Evolutionary conservation across 2,888 invertebrate genomes (phyloP), one percentile per base, ranked within the genome.

Genomic region (Caenorhabditis sinica): DNA sequence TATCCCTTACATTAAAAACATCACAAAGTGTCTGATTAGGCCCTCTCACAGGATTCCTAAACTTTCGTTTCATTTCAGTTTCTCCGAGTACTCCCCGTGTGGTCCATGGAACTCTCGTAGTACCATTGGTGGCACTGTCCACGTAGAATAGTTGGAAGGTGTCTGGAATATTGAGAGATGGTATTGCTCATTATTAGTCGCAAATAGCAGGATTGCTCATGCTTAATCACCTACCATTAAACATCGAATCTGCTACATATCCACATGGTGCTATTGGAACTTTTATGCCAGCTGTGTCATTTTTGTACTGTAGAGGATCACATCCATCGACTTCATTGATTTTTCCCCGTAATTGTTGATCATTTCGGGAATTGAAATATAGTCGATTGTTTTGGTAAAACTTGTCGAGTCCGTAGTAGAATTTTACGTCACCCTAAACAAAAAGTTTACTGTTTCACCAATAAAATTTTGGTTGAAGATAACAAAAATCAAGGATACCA

Each of bases 381-480:
- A 98, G 95, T 51, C 98, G 95, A 94, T 98, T 98, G 93, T 99
- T 99, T 94, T 99, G 99, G 93, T 98, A 99, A 93, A 96, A 99
- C 93, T 98, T 98, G 74, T 96, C 96, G 75, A 99, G 94, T 0
- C 98, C 98, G 93, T 99, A 99, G 93, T 98, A 99, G 95, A 99
- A 96, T 93, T 95, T 98, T 0, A 98, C 97, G 92, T 96, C 95
- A 0, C 89, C 88, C 90, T 91, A 75, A 79, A 45, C 23, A 13
- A 30, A 17, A 56, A 58, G 13, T 8, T 43, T 72, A 6, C 30
- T 20, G n/a, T 23, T 56, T 58, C 20, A 43, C 1, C 56, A 17
- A n/a, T 20, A n/a, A 28, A 36, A 33, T n/a, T 0, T 33, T 33
- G 8, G 33, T 4, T 13, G 2, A 43, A 43, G 15, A 43, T 15